Evolutionary conservation across 2,888 invertebrate species (phyloP).

Genomic region (Lasioglossum malachurum): DNA sequence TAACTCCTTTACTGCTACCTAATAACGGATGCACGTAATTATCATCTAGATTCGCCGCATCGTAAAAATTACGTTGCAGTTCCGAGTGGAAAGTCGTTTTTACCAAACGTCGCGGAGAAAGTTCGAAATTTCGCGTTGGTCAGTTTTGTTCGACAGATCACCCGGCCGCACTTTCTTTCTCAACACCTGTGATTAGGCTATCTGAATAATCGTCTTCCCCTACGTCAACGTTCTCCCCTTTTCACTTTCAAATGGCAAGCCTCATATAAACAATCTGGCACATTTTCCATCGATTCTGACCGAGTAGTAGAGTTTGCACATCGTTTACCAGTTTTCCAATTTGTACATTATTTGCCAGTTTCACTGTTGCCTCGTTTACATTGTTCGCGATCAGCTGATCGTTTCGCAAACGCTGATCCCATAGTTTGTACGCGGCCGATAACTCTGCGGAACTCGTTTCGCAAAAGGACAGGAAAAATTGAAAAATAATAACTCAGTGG

Average conservation of each 20-base stretch:
- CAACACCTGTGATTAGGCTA: background rate
- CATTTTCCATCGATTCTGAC: no score
- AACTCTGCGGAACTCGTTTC: background rate
- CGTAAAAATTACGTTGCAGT: background rate
- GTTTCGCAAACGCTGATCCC: background rate
- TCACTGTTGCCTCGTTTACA: background rate
- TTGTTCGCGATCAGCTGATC: background rate
- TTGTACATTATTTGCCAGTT: no score
- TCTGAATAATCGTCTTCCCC: background rate
- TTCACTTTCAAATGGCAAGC: background rate
- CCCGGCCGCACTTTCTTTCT: background rate
- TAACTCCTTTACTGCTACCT: background rate
- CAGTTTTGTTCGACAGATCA: background rate
- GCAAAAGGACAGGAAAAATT: background rate
- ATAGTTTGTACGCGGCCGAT: background rate
- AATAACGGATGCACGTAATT: background rate
- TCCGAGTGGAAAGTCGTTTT: background rate
- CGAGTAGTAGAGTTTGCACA: no score
- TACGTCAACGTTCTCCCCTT: background rate
- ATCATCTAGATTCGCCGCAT: background rate
- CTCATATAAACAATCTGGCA: no score
- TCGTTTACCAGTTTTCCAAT: no score
- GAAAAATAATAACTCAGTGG: slow-evolving; percentile 13
- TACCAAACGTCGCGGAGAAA: background rate
- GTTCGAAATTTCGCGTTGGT: background rate